Base-by-base conservation (phyloP, 2,888 invertebrate genomes). In the Synergus itoensis region DNA sequence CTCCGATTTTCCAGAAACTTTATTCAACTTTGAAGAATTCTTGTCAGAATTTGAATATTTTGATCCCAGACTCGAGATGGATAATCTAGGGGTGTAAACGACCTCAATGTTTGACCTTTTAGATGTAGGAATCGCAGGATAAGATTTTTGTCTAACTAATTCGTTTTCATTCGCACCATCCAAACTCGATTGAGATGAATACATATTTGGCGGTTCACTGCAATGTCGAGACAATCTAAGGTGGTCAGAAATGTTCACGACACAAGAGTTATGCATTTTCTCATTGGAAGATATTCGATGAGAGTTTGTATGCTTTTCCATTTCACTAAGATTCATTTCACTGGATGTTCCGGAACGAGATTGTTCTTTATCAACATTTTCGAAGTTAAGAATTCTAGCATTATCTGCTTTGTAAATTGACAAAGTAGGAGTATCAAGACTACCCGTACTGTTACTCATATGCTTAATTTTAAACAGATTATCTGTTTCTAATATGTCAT, bases 401-500 rank as follows among this genome's bases (percentile, higher is more conserved):
- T 73, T 73, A 16, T 53, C 53, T 48, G 36, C 73, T 73, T 86
- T 87, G 80, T 86, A 86, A 79, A 75, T 82, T 16, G 79, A 73
- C 41, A 87, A 62, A 21, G 78, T 86, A 3, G 90, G 85, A 1
- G 86, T 87, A 64, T 89, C 83, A 11, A 92, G 84, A 79, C 90
- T 92, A 69, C 90, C 91, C 5, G 91, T 90, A 78, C 91, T 92
- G 81, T 82, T 91, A 81, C 91, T 91, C 79, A 90, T 90, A 12
- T 88, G 89, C 79, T 92, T 92, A 14, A 87, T 84, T 77, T 86
- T 87, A 12, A 90, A 78, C 41, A 92, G 85, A 83, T 89, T 90
- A 4, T 89, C 87, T 62, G 83, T 86, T 60, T 87, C 87, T 28
- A 85, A 83, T 11, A 86, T 81, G 78, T 88, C 87, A 76, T 86